Evolutionary conservation across 2,888 invertebrate genomes (phyloP), one percentile per base, ranked within the genome.

Genomic region (Vannuccia rotundouncinata): DNA sequence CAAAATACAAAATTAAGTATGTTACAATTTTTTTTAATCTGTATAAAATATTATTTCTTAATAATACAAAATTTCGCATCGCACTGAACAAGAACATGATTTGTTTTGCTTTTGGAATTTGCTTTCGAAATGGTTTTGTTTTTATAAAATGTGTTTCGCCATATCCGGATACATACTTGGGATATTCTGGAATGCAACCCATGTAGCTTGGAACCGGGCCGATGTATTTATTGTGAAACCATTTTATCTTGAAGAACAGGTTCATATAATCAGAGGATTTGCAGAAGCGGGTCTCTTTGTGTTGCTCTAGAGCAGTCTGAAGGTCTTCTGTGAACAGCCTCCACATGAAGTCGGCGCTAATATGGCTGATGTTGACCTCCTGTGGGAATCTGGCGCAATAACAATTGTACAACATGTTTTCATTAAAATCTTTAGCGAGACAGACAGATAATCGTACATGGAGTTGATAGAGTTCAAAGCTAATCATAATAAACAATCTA

Each of bases 261-360:
- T 99, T 99, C 98, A 99, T 99, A 88, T 99, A 99, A 79, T 95
- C 96, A 80, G 97, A 96, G 84, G 96, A 97, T 90, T 95, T 95
- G 91, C 28, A 80, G 10, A 1, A 25, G 17, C 29, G 29, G 13
- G 25, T 79, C 27, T 60, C 29, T 25, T 31, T 30, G 66, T 80
- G 80, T 59, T 80, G 29, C 89, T 98, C 95, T 80, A 99, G 90
- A 13, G 98, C 97, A 87, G 96, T 94, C 87, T 98, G 96, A 92
- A 98, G 83, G 84, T 90, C 90, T 59, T 95, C 93, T 30, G 96
- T 95, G 87, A 99, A 99, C 77, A 95, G 90, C 59, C 93, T 92
- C 99, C 99, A 99, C 93, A 99, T 95, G 5, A 95, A 95, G 30
- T 95, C 93, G 59, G 98, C 97, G 79, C 97, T 98, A 79, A 99